Conservation (phyloP, 2,888 invertebrate genomes). For the Notocelia uddmanniana region DNA sequence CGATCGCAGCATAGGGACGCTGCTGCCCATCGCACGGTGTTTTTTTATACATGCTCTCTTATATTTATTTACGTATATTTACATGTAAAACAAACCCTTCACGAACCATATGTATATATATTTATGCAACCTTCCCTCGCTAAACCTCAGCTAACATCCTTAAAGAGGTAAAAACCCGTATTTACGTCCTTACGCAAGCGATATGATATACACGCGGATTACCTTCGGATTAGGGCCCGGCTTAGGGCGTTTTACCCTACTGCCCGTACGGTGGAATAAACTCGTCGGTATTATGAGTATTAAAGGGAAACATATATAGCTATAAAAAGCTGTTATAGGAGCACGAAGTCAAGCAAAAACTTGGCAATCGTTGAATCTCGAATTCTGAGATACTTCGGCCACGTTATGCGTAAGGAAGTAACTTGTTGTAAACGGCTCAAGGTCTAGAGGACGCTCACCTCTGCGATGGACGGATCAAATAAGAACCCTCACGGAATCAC, state of each 20-base stretch:
- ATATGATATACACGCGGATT: constrained; percentile 34
- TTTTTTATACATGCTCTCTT: too few species aligned
- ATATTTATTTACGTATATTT: background rate
- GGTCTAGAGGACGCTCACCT: too few species aligned
- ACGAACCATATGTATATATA: background rate
- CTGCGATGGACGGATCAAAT: too few species aligned
- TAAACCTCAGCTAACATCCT: constrained; percentile 15
- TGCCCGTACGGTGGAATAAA: constrained; percentile 11
- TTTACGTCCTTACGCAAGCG: constrained; percentile 11
- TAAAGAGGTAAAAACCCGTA: constrained; percentile 35
- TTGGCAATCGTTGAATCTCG: too few species aligned
- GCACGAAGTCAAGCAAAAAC: too few species aligned
- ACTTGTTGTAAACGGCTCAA: too few species aligned
- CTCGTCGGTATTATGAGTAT: constrained; percentile 1
- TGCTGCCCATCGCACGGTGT: too few species aligned
- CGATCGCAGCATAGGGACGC: too few species aligned
- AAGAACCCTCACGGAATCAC: too few species aligned
- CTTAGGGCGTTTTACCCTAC: constrained; percentile 31
- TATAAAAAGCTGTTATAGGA: background rate
- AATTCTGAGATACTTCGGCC: too few species aligned
- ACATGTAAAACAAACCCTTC: background rate
- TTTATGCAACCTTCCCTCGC: background rate
- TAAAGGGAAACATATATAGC: background rate
- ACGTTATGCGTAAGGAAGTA: too few species aligned
- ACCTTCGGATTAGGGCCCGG: constrained; percentile 33